Conservation (phyloP, 2,113 vertebrate genomes). For the Craseonycteris thonglongyai region DNA sequence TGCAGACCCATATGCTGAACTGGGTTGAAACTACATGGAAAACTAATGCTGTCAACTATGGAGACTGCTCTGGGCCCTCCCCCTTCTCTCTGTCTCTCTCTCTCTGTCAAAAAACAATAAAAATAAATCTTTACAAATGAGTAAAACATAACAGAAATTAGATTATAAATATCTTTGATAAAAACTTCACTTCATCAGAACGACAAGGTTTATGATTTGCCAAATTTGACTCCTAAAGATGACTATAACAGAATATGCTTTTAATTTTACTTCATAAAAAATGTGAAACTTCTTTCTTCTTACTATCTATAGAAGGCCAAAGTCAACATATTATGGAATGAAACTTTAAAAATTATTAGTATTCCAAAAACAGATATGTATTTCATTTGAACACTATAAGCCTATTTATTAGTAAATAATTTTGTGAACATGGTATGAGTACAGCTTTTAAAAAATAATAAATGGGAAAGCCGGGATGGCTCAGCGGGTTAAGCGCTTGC, state of each 20-base stretch:
- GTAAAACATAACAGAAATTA: conserved; percentile 17
- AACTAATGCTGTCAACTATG: no score
- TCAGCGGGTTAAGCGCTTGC: no score
- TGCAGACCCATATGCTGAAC: no score
- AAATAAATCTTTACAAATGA: no score
- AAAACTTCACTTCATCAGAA: conserved; percentile 16
- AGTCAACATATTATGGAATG: not conserved
- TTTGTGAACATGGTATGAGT: not conserved
- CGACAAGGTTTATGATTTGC: not conserved
- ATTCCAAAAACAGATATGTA: not conserved
- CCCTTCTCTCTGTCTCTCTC: no score
- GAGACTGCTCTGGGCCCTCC: no score
- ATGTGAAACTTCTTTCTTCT: not conserved
- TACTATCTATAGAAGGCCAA: not conserved
- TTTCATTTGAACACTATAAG: not conserved
- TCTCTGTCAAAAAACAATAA: no score
- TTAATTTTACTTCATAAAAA: conserved; percentile 24
- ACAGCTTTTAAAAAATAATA: not conserved
- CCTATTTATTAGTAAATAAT: not conserved
- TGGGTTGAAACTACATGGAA: no score
- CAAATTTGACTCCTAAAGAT: conserved; percentile 11
- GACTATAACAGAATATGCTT: not conserved
- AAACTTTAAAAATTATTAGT: not conserved
- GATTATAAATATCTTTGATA: not conserved
- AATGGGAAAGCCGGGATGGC: no score